These are phyloP conservation scores for Volucella inanis DNA, from an alignment of 2,888 invertebrate genomes.

Conservation along the genomic window DNA sequence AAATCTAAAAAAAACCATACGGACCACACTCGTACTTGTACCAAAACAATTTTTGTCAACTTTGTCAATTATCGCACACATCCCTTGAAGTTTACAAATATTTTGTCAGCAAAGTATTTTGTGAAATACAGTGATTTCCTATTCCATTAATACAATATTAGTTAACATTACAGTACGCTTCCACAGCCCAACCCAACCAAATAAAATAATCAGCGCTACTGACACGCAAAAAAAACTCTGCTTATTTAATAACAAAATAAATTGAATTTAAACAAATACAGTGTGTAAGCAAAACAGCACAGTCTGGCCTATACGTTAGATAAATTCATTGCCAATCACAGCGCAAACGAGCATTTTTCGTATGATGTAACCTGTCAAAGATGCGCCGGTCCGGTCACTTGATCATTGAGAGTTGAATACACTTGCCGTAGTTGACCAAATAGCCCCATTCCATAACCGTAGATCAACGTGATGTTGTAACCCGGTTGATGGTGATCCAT, in stretches of 20 bases:
- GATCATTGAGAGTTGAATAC: conserved; percentile 49
- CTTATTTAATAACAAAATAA: conserved; percentile 19
- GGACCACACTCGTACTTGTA: conserved; percentile 1
- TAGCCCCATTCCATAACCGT: conserved; percentile 70
- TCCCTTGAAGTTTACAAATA: conserved; percentile 9
- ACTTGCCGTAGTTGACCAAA: conserved; percentile 52
- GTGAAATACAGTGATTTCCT: background rate
- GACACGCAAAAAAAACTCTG: conserved; percentile 7
- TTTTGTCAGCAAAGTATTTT: conserved; percentile 15
- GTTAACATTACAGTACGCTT: conserved; percentile 5
- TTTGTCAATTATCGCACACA: conserved; percentile 26
- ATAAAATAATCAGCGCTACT: background rate
- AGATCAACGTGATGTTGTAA: conserved; percentile 41
- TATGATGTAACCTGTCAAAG: conserved; percentile 47
- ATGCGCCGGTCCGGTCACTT: conserved; percentile 24
- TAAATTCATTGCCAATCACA: conserved; percentile 58
- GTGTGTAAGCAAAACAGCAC: conserved; percentile 25
- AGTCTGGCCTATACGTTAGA: conserved; percentile 36
- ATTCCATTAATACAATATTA: background rate
- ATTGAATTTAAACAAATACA: background rate
- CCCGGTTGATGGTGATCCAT: conserved; percentile 9
- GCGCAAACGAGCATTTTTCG: background rate
- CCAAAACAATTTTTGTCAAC: conserved; percentile 4
- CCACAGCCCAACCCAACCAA: background rate
- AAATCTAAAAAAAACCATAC: conserved; percentile 18